Conservation (phyloP, 2,888 invertebrate genomes). For the Synergus laeviventris region DNA sequence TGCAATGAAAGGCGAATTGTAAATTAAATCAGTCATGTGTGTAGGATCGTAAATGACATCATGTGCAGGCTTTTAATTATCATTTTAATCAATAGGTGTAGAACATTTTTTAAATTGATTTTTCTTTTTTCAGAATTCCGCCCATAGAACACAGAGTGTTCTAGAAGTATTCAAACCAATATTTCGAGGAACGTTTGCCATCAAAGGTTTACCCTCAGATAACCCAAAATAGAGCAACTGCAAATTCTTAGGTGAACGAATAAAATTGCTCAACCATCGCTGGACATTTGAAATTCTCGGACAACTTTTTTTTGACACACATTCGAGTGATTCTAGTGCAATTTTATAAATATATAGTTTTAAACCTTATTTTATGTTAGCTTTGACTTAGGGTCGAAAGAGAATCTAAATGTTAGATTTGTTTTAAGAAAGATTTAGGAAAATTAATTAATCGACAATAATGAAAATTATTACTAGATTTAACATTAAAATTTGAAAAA, state of each 20-base stretch:
- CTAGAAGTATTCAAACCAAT: slow-evolving; percentile 86
- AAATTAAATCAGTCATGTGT: background rate
- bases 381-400: background rate
- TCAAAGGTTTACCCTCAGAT: slow-evolving; percentile 81
- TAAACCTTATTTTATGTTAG: background rate
- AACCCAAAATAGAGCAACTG: slow-evolving; percentile 52
- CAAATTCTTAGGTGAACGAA: background rate
- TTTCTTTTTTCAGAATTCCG: slow-evolving; percentile 83
- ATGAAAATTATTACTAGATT: background rate
- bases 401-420: background rate
- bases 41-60: background rate
- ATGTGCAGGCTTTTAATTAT: background rate
- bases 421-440: background rate
- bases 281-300: background rate
- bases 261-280: background rate
- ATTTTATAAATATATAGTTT: background rate
- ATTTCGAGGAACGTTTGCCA: slow-evolving; percentile 84
- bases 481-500: background rate
- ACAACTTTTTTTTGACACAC: slow-evolving; percentile 13
- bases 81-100: background rate
- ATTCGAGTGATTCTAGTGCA: slow-evolving; percentile 17
- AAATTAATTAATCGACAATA: background rate
- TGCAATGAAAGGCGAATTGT: background rate
- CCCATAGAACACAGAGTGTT: slow-evolving; percentile 84
- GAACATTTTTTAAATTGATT: background rate